Base-by-base conservation (phyloP, 1,140 invertebrate species). In the Globodera ellingtonae region DNA sequence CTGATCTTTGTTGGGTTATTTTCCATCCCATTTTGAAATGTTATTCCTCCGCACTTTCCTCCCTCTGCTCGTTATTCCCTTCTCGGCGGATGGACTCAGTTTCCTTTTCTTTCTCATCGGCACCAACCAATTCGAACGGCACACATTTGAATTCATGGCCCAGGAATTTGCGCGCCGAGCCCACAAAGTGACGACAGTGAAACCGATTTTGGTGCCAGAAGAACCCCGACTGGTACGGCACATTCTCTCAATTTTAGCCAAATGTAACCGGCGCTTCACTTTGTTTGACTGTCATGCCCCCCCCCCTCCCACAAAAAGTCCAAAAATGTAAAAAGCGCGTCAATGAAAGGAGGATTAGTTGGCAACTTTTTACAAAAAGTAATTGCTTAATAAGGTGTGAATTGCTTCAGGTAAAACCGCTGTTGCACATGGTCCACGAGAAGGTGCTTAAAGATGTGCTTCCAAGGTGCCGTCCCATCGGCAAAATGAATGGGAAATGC, bases 121-220 rank as follows among this genome's bases (percentile, higher is more conserved):
- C 18, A 88, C 88, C n/a, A 88, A 83, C 56, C 88, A 89, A 72
- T 86, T 86, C 72, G 87, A 88, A 67, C 79, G 87, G 21, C 78
- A 79, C 52, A 84, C 75, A 18, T 88, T 88, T 59, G 87, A 88
- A 70, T 89, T 84, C 76, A 50, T 88, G 24, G 87, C 87, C 46
- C 87, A 89, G 74, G 87, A 88, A 79, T 74, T 88, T n/a, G 87
- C 88, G 18, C 82, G 86, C 15, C 75, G 87, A 47, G 87, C 88
- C 79, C 87, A 88, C 72, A 86, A 84, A 78, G 81, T 82, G 48
- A 83, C 85, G 62, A 88, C 87, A 3, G 82, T 88, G 59, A 88
- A 88, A 73, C 86, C 88, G 6, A 83, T 88, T 71, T 72, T 88
- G n/a, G 89, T 88, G 72, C 87, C 87, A n/a, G 87, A 88, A 77